Conservation (phyloP, 2,888 invertebrate genomes). For the Nephrotoma appendiculata region DNA sequence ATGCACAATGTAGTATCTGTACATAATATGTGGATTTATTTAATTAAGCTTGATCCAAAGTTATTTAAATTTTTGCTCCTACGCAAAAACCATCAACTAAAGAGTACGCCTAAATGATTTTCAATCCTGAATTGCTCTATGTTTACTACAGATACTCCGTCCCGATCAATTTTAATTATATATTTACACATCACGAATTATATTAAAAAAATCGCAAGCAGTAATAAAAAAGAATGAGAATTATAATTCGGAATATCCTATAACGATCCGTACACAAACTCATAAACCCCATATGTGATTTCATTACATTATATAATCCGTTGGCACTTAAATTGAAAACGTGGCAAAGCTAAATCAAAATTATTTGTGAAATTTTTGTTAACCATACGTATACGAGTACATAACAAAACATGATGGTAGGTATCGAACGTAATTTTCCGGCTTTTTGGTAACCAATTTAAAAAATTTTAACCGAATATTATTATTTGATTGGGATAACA, state of each 20-base stretch:
- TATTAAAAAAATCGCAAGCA: not conserved
- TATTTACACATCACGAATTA: not conserved
- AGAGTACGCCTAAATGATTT: not conserved
- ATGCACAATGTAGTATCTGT: too few relatives aligned
- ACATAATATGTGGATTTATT: too few relatives aligned
- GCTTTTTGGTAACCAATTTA: not conserved
- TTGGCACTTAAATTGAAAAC: not conserved
- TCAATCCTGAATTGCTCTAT: not conserved
- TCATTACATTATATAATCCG: not conserved
- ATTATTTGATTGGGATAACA: not conserved
- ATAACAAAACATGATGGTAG: not conserved
- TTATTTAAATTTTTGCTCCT: too few relatives aligned
- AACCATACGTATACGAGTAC: not conserved
- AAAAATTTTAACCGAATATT: not conserved
- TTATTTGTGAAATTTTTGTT: not conserved
- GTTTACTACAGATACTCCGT: not conserved
- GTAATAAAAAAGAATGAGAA: not conserved
- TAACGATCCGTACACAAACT: not conserved
- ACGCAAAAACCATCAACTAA: not conserved
- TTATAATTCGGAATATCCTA: not conserved
- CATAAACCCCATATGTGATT: not conserved
- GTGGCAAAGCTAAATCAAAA: not conserved
- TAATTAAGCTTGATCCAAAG: too few relatives aligned
- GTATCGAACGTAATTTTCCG: not conserved
- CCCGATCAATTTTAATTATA: not conserved